A percentile compares a stretch with the other conserved stretches of the same genome.
Conservation (phyloP, 2,888 invertebrate species). For the Rhimphoctona megacephalus region DNA sequence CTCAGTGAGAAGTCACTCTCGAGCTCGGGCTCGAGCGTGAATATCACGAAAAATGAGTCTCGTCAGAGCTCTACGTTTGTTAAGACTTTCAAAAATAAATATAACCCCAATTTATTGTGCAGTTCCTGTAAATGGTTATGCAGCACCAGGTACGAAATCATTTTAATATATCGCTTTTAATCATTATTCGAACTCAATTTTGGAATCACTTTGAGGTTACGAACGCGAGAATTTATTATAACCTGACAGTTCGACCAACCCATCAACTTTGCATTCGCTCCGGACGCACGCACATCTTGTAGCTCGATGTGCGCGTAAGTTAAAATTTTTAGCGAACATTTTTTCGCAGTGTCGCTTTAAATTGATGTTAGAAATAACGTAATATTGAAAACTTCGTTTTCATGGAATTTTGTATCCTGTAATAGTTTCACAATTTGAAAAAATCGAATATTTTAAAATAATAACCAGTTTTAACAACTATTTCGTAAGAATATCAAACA, state of each 20-base stretch:
- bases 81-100: conserved; percentile 62
- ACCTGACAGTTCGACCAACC: conserved; percentile 21
- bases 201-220: conserved; percentile 61
- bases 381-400: neutral
- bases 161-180: too few species aligned
- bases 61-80: conserved; percentile 59
- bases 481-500: too few species aligned
- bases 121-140: conserved; percentile 70
- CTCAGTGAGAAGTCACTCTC: too few species aligned
- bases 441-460: neutral
- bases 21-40: too few species aligned
- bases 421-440: neutral
- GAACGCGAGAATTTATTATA: neutral
- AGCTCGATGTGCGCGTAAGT: conserved; percentile 29
- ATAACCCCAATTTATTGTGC: conserved; percentile 70
- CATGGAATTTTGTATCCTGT: neutral
- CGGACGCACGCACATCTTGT: neutral
- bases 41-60: conserved; percentile 69
- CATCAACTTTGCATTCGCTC: conserved; percentile 4
- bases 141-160: conserved; percentile 70
- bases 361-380: neutral
- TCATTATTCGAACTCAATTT: neutral
- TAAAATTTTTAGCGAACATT: neutral
- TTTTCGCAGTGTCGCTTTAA: neutral
- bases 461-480: too few species aligned